Percentiles rank a stretch among this genome's conserved stretches.
These are phyloP conservation scores for Isichthys henryi DNA, from an alignment of 2,113 vertebrate genomes.

Conservation along the genomic window DNA sequence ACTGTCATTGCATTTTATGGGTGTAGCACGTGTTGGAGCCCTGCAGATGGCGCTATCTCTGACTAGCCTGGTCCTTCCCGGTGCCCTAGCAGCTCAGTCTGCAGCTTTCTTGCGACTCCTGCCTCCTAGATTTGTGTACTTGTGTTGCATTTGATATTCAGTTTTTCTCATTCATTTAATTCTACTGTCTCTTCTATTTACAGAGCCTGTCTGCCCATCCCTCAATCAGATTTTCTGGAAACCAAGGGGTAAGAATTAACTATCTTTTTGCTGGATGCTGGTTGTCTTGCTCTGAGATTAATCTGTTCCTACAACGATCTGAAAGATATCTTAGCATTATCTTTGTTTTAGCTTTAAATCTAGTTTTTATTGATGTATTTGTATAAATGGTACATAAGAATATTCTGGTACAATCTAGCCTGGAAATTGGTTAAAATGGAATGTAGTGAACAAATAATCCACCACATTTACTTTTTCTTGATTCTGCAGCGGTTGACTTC, in stretches of 20 bases:
- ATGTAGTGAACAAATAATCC: not conserved
- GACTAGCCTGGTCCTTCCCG: not conserved
- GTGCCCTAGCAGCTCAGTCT: not conserved
- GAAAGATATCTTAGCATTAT: not conserved
- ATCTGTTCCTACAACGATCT: not conserved
- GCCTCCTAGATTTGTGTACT: not conserved
- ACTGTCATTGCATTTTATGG: not conserved
- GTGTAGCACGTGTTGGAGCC: not conserved
- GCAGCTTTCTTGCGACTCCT: not conserved
- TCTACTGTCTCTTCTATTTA: slow-evolving; percentile 22
- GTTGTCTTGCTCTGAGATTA: not conserved
- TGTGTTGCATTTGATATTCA: not conserved
- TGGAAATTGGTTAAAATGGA: not conserved
- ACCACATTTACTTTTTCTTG: not conserved
- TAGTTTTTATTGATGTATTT: not conserved
- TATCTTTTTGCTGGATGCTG: not conserved
- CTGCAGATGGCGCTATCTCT: not conserved
- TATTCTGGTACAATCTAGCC: not conserved
- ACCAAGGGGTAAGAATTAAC: slow-evolving; percentile 81
- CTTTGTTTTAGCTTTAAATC: not conserved
- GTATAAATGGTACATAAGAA: not conserved
- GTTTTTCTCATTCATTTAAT: not conserved
- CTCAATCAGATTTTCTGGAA: slow-evolving; percentile 88
- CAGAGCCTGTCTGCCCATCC: slow-evolving; percentile 76
- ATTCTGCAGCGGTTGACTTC: not conserved